Percentiles rank a stretch among this genome's conserved stretches.
phyloP scores from a whole-genome alignment of 2,888 invertebrate species.

The Acanthosoma haemorrhoidale region DNA sequence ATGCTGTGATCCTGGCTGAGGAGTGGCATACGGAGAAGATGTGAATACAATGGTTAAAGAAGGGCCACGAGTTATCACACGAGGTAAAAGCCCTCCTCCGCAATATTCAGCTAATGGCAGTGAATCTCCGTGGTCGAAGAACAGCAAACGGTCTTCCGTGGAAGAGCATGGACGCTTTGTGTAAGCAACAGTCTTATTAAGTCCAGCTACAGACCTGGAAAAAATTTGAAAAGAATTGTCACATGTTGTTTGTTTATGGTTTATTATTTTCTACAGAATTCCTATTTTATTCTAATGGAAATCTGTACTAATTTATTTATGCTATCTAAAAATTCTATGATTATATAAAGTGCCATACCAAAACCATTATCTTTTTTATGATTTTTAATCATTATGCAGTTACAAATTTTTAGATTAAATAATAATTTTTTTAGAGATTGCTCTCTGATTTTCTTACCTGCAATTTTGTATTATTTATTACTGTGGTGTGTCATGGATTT shows the following conservation, averaged over 20 bases:
- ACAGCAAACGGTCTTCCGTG: slow-evolving; percentile 75
- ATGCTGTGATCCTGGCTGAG: slow-evolving; percentile 62
- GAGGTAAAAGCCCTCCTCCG: slow-evolving; percentile 72
- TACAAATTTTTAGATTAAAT: no score
- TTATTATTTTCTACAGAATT: background rate
- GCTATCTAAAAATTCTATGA: no score
- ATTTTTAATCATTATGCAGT: no score
- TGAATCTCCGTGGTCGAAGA: slow-evolving; percentile 75
- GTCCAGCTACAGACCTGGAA: slow-evolving; percentile 35
- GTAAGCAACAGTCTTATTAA: slow-evolving; percentile 34
- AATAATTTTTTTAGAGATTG: no score
- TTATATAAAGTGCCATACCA: no score
- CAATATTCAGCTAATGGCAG: slow-evolving; percentile 81
- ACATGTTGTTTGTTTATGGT: background rate
- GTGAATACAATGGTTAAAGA: slow-evolving; percentile 84
- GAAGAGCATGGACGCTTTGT: slow-evolving; percentile 64
- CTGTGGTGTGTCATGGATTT: no score
- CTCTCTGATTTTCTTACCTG: no score
- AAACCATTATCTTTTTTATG: no score
- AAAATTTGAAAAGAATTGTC: background rate
- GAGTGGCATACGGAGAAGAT: slow-evolving; percentile 77
- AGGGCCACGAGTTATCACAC: slow-evolving; percentile 68
- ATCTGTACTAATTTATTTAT: no score
- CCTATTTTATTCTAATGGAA: no score
- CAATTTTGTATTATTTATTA: no score